These are phyloP conservation scores for Synergus umbraculus DNA, from an alignment of 2,888 invertebrate genomes.

Conservation along the genomic window DNA sequence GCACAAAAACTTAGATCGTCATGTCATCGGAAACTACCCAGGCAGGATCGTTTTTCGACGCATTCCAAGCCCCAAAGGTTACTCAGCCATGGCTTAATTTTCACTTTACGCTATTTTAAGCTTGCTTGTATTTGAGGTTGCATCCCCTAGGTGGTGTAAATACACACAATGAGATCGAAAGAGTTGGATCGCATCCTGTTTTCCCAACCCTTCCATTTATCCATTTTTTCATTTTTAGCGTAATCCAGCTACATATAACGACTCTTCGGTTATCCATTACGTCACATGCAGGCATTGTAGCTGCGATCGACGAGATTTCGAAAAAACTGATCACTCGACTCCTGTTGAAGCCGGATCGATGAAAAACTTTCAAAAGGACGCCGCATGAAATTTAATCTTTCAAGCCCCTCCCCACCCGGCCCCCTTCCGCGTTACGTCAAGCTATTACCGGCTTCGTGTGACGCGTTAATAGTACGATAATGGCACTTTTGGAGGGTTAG, in stretches of 20 bases:
- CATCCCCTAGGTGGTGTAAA: neutral
- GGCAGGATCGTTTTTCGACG: slow-evolving; percentile 24
- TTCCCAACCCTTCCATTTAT: slow-evolving; percentile 30
- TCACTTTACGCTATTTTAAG: neutral
- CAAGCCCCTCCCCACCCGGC: neutral
- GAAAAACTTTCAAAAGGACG: slow-evolving; percentile 37
- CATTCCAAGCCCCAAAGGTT: neutral
- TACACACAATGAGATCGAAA: neutral
- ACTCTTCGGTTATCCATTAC: slow-evolving; percentile 24
- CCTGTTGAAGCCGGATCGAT: neutral
- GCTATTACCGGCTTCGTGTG: slow-evolving; percentile 28
- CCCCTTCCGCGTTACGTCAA: neutral
- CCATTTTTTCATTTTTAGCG: neutral
- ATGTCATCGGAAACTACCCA: slow-evolving; percentile 37
- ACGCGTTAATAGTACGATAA: slow-evolving; percentile 36
- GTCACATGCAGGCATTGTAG: slow-evolving; percentile 1
- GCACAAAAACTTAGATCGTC: slow-evolving; percentile 4
- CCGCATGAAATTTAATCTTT: slow-evolving; percentile 40
- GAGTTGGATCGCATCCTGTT: neutral
- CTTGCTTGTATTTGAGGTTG: neutral
- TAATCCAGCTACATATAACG: slow-evolving; percentile 12
- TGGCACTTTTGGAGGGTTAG: slow-evolving; percentile 19
- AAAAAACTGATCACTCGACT: slow-evolving; percentile 22
- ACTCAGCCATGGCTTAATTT: neutral
- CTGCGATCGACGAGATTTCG: neutral